A percentile compares a stretch with the other conserved stretches of the same genome.
Evolutionary conservation across 2,113 vertebrate genomes (phyloP).

Genomic region (Cebus imitator): DNA sequence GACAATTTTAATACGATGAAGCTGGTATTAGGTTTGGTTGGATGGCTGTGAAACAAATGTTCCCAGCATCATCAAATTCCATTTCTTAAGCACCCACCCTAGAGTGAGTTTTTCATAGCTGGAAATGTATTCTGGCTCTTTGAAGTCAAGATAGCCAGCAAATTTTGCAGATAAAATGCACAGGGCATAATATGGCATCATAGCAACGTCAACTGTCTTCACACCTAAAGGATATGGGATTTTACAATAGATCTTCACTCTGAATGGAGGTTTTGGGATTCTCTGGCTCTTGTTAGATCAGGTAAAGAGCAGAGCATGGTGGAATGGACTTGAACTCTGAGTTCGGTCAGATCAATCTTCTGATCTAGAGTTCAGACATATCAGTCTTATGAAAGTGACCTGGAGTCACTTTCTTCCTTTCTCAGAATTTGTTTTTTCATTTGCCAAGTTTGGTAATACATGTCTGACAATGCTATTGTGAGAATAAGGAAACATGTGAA

Average conservation of each 20-base stretch:
- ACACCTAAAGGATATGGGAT: not conserved
- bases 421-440: slow-evolving; percentile 43
- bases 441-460: not conserved
- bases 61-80: slow-evolving; percentile 3
- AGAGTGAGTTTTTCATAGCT: slow-evolving; percentile 6
- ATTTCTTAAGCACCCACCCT: not conserved
- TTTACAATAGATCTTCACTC: slow-evolving; percentile 16
- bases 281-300: not conserved
- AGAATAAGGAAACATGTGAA: slow-evolving; percentile 25
- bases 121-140: slow-evolving; percentile 13
- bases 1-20: not conserved
- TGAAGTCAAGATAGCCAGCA: slow-evolving; percentile 2
- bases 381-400: not conserved
- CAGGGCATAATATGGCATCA: not conserved
- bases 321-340: not conserved
- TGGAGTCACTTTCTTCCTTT: slow-evolving; percentile 28
- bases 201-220: not conserved
- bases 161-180: slow-evolving; percentile 31
- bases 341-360: not conserved
- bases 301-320: not conserved
- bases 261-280: not conserved
- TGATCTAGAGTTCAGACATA: not conserved
- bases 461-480: not conserved
- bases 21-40: not conserved
- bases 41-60: slow-evolving; percentile 39